Evolutionary conservation across 2,113 vertebrate genomes (phyloP).

Genomic region (Ameiurus melas): DNA sequence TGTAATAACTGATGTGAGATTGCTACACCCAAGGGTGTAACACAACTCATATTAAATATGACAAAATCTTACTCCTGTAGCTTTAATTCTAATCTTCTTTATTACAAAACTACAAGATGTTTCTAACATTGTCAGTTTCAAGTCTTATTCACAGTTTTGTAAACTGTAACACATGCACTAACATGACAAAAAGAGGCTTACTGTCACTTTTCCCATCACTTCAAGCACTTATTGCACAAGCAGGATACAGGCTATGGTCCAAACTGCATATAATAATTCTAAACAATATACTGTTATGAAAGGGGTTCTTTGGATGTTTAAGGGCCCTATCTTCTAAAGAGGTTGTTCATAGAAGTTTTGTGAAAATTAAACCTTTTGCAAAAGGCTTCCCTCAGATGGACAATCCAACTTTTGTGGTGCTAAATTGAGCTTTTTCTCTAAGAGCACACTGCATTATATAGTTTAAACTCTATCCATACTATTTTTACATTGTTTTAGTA

Average conservation of each 20-base stretch:
- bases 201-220: background rate
- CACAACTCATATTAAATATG: too few relatives aligned
- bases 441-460: background rate
- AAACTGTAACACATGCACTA: background rate
- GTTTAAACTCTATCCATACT: background rate
- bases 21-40: too few relatives aligned
- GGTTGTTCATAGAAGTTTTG: background rate
- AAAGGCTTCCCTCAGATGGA: background rate
- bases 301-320: background rate
- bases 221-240: background rate
- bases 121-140: background rate
- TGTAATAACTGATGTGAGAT: background rate
- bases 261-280: background rate
- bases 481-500: background rate
- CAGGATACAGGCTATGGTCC: background rate
- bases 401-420: background rate
- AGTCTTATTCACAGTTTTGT: background rate
- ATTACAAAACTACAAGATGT: background rate
- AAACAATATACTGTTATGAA: background rate
- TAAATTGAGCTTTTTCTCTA: background rate
- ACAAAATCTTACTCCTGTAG: too few relatives aligned
- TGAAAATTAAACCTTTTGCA: background rate
- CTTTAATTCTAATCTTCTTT: background rate
- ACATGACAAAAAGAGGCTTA: background rate
- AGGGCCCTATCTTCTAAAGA: background rate